Base-by-base conservation (phyloP, 1,140 invertebrate species). In the Goniozus legneri region DNA sequence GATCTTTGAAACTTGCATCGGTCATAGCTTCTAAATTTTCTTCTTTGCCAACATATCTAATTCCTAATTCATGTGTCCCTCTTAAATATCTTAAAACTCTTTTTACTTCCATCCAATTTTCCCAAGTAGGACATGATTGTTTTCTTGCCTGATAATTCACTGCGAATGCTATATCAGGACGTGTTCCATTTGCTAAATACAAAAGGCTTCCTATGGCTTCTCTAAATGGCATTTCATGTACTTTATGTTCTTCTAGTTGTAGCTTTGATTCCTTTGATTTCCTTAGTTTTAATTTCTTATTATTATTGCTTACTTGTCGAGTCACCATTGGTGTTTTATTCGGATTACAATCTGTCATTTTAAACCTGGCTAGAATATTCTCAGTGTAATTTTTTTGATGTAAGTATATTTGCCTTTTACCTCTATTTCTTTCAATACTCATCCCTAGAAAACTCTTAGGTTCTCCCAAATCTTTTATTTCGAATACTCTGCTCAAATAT, bases 131-230 rank as follows among this genome's bases (percentile, higher is more conserved):
- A 12, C 40, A 15, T 13, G 18, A 19, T 27, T 57, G 70, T 39
- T 38, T 18, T 24, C 42, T 46, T 15, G 60, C 34, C 18, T 62
- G 30, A 13, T 22, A 50, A 36, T 53, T 60, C 24, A 65, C 59
- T 3, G 64, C 55, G 56, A 52, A 70, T 3, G 53, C 15, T 18
- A 75, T 70, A 44, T 75, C 66, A 6, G 71, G 72, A 49, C 69
- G 49, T 4, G 68, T 69, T 21, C 38, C 47, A n/a, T 56, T 41
- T 0, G 65, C 19, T 19, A 64, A n/a, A 47, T 64, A 74, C 16
- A 74, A 35, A 15, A 74, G 46, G 14, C 55, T 36, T 19, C 69
- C 60, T 24, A 73, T 57, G 4, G 54, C 38, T 51, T 65, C 58
- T 43, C 55, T 33, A 45, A 56, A 69, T 19, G 53, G 53, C 2